Conservation (phyloP, 2,797 vertebrate species). For the Halcyon chelicuti region DNA sequence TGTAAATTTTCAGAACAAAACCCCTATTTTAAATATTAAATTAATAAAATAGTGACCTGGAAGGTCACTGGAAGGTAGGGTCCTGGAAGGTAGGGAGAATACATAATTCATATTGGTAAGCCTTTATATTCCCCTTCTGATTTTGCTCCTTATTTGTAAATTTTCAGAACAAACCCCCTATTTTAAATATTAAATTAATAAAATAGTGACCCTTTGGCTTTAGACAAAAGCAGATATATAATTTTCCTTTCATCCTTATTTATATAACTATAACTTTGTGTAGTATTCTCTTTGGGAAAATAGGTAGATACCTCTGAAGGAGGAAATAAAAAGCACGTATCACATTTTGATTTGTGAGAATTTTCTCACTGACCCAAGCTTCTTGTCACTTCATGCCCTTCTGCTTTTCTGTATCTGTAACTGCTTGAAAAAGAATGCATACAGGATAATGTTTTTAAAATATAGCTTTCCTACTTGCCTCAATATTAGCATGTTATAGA, state of each 20-base stretch:
- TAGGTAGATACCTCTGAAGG: neutral
- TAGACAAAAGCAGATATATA: fast-evolving
- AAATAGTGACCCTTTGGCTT: neutral
- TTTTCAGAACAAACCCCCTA: neutral
- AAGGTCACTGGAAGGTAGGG: too few species aligned
- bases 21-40: neutral
- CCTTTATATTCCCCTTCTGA: neutral
- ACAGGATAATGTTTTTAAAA: neutral
- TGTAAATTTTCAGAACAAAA: neutral
- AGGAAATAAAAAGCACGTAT: neutral
- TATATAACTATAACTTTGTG: neutral
- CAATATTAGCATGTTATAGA: neutral
- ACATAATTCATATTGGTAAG: neutral
- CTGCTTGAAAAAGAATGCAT: neutral
- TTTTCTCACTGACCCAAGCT: neutral
- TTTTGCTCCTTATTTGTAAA: neutral
- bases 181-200: neutral
- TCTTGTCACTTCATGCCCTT: neutral
- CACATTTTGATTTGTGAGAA: neutral
- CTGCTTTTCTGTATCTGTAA: neutral
- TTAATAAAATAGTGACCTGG: too few species aligned
- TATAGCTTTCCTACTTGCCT: neutral
- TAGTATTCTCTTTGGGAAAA: neutral
- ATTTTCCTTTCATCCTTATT: neutral
- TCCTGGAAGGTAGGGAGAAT: neutral